Base-by-base conservation (phyloP, 2,113 vertebrate species). In the Triplophysa tibetana region DNA sequence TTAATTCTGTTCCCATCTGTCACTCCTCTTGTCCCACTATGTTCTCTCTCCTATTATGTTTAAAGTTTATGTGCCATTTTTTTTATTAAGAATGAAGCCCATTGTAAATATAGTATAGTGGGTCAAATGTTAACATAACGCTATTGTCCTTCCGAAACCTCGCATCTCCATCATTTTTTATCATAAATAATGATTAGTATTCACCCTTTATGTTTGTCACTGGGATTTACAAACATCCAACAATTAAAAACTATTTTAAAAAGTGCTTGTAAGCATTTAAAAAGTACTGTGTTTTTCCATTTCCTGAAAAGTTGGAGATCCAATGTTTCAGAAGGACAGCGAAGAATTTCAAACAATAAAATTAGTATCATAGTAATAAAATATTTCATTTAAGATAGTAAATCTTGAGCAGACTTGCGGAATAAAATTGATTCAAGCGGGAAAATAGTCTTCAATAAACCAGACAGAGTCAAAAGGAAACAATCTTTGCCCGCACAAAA, bases 401-500 rank as follows among this genome's bases (percentile, higher is more conserved):
- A 61, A 43, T 48, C 33, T 54, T 52, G 9, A 33, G 3, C 60
- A 82, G 60, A 64, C 67, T 48, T 26, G 29, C 6, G 8, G 38
- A 77, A 45, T 73, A 43, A 58, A 43, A 70, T 63, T 26, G 69
- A 41, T 75, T n/a, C 33, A 70, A 70, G 88, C 77, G 87, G 83
- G 75, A 88, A 89, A 86, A 88, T 70, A 79, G 70, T 63, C 78
- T 83, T 54, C 2, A 83, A 82, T 3, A 56, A 88, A 90, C 87
- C 88, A 88, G 90, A 88, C 80, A 77, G 50, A 81, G 67, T 56
- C 69, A 84, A 73, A 81, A 84, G 83, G 84, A 89, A 88, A 87
- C 83, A 90, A 88, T 86, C 86, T 87, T 87, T 85, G 87, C 89
- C 86, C 79, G 82, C 83, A 85, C 84, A 86, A 87, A 87, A 80